These are phyloP conservation scores for Muscina levida DNA, from an alignment of 2,888 invertebrate species.

Conservation along the genomic window DNA sequence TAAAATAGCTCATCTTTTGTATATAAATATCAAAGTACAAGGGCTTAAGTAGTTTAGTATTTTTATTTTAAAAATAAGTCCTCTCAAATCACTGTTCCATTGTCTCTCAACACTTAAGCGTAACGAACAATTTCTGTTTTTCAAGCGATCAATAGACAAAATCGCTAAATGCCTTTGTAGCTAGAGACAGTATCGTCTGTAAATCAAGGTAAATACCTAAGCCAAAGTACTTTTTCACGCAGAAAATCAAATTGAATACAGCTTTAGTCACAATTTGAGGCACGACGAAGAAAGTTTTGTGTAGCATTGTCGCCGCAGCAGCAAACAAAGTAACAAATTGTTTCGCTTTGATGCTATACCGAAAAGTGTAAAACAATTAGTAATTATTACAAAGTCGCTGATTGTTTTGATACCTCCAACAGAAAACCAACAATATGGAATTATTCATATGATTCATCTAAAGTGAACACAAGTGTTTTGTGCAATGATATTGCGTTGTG, in stretches of 20 bases:
- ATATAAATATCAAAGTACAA: too few relatives aligned
- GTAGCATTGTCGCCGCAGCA: too few relatives aligned
- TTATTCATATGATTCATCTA: not conserved
- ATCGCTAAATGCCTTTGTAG: not conserved
- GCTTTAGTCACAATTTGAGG: not conserved
- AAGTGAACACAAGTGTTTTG: not conserved
- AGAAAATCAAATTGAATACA: not conserved
- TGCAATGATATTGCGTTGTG: not conserved
- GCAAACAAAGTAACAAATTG: too few relatives aligned
- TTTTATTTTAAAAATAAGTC: too few relatives aligned
- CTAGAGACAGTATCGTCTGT: not conserved
- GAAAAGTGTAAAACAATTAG: too few relatives aligned
- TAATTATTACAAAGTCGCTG: conserved; percentile 30
- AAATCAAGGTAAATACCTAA: conserved; percentile 17
- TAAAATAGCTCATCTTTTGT: too few relatives aligned
- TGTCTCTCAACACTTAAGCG: not conserved
- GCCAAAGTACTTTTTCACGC: not conserved
- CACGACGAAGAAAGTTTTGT: not conserved
- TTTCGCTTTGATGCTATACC: not conserved
- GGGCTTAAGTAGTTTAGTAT: too few relatives aligned
- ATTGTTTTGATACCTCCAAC: conserved; percentile 21
- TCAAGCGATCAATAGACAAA: not conserved
- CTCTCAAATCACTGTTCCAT: not conserved
- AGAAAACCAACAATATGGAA: conserved; percentile 39
- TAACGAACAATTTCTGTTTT: conserved; percentile 1